These are phyloP conservation scores for Drosophila ambigua DNA, from an alignment of 1,140 invertebrate genomes.

Conservation along the genomic window DNA sequence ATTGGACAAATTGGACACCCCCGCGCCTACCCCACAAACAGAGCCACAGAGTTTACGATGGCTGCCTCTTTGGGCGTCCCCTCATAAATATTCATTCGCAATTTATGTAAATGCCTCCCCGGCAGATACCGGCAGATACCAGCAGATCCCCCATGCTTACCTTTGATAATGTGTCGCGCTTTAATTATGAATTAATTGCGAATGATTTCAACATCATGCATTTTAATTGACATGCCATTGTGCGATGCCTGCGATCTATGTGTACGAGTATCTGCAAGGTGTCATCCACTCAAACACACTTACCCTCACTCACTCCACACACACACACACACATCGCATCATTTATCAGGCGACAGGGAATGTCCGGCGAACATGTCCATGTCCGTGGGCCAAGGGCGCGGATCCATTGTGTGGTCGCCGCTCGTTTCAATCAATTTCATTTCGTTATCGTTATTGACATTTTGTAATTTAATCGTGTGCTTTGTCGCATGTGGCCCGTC, in stretches of 20 bases:
- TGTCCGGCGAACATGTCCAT: constrained; percentile 19
- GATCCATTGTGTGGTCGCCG: constrained; percentile 59
- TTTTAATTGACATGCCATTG: constrained; percentile 79
- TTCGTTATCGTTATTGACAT: constrained; percentile 77
- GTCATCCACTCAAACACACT: constrained; percentile 50
- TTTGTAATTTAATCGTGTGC: constrained; percentile 80
- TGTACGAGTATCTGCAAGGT: constrained; percentile 48
- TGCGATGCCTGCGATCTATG: constrained; percentile 40
- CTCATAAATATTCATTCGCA: constrained; percentile 75
- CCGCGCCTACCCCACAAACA: no score
- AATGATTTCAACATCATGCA: constrained; percentile 81
- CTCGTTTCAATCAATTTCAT: constrained; percentile 81
- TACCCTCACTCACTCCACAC: constrained; percentile 14
- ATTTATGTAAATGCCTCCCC: constrained; percentile 68
- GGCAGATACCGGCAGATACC: background rate
- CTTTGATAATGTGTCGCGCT: constrained; percentile 80
- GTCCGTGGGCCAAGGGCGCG: constrained; percentile 22
- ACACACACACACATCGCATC: constrained; percentile 41
- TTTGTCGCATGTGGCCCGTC: constrained; percentile 61
- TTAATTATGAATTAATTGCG: constrained; percentile 81
- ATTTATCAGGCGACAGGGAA: constrained; percentile 64
- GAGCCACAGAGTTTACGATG: background rate
- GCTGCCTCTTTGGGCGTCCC: constrained; percentile 7
- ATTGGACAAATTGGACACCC: background rate
- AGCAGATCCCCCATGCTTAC: constrained; percentile 23